phyloP scores from a whole-genome alignment of 2,888 invertebrate species.

The Lithophane ornitopus region DNA sequence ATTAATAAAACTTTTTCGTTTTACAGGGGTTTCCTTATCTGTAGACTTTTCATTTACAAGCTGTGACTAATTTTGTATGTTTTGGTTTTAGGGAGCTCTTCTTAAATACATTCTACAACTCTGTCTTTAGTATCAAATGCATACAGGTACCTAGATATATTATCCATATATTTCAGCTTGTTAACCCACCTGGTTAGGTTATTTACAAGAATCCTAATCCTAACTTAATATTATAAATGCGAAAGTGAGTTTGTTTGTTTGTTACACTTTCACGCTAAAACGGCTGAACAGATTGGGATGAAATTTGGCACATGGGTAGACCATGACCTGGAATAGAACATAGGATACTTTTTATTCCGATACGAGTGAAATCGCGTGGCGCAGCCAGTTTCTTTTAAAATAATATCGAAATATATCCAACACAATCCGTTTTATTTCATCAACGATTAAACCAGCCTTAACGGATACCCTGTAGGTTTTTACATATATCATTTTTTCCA shows the following conservation, averaged over 20 bases:
- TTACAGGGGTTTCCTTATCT: conserved; percentile 25
- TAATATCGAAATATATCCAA: neutral
- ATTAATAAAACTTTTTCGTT: conserved; percentile 35
- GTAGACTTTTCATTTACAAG: conserved; percentile 4
- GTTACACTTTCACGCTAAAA: too few species aligned
- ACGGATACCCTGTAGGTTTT: conserved; percentile 17
- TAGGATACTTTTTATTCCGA: too few species aligned
- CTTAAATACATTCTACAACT: neutral
- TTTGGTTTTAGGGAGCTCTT: neutral
- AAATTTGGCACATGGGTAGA: too few species aligned
- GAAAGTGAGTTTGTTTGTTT: too few species aligned
- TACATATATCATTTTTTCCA: conserved; percentile 45
- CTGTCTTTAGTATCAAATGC: neutral
- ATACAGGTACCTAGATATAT: neutral
- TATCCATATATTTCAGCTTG: neutral
- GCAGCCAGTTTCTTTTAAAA: too few species aligned
- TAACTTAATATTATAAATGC: too few species aligned
- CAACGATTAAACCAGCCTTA: neutral
- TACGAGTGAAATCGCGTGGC: too few species aligned
- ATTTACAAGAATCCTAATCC: too few species aligned
- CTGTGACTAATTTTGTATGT: neutral
- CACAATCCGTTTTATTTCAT: neutral
- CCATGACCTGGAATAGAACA: too few species aligned
- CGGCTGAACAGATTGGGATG: too few species aligned
- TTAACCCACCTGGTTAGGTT: neutral